Base-by-base conservation (phyloP, 2,113 vertebrate genomes). In the Petrocephalus microphthalmus region DNA sequence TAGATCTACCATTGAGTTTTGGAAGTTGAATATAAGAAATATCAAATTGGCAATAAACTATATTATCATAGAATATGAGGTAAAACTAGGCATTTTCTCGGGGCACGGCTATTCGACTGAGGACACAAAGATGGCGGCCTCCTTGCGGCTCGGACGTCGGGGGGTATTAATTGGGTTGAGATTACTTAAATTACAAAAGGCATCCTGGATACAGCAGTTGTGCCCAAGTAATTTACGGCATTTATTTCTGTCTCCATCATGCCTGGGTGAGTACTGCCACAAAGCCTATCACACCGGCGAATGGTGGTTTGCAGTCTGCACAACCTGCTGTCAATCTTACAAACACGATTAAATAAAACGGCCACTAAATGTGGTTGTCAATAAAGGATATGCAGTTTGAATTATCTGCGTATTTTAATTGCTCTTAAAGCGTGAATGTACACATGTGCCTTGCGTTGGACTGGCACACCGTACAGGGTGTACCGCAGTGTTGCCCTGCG, bases 121-220 rank as follows among this genome's bases (percentile, higher is more conserved):
- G 93, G 94, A 92, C 92, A 90, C 92, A 60, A 94, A 94, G 92
- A 96, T 95, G 95, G 95, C 95, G 91, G 94, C 95, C 90, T 95
- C 95, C 94, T 93, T 95, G 89, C 93, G 93, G 87, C 87, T 95
- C 90, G 94, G 94, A 92, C 94, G 92, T 92, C 94, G 91, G 74
- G 94, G 92, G 87, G 88, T 94, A 78, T 89, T 94, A 88, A 92
- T 92, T 53, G 92, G 94, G 29, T 87, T 94, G 6, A 93, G 88
- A 89, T 90, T 95, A 49, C 91, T 91, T 47, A 25, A 90, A 1
- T 42, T 93, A 52, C 92, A 64, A 94, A 91, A 93, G 93, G 88
- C n/a, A 91, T 86, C 88, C 0, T 78, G 91, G 89, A 82, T 81
- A 13, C 74, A 90, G 13, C 90, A 84, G 1, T 57, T 88, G 3